Conservation (phyloP, 2,888 invertebrate species). For the Polydrusus cervinus region DNA sequence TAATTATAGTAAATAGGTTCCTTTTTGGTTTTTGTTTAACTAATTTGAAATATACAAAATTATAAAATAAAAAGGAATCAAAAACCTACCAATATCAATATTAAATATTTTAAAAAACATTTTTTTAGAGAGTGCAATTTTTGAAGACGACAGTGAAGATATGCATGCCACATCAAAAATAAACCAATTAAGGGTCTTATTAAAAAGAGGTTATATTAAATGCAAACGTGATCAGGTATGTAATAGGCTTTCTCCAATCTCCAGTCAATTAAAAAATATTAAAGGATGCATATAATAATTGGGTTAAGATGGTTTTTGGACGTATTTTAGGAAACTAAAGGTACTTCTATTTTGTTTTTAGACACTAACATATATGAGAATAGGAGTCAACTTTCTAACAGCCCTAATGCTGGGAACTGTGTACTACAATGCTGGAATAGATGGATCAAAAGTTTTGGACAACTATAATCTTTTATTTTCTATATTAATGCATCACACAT, state of each 20-base stretch:
- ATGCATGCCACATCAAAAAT: constrained; percentile 81
- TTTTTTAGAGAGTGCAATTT: constrained; percentile 35
- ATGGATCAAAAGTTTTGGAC: constrained; percentile 85
- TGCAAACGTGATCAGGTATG: constrained; percentile 82
- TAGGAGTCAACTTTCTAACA: constrained; percentile 83
- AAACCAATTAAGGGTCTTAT: constrained; percentile 82
- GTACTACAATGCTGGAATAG: constrained; percentile 83
- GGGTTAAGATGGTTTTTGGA: too few relatives aligned
- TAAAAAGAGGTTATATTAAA: constrained; percentile 83
- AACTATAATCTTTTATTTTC: constrained; percentile 93
- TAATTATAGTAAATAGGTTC: too few relatives aligned
- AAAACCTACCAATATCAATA: too few relatives aligned
- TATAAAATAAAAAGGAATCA: too few relatives aligned
- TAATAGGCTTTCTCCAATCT: neutral
- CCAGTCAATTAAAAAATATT: too few relatives aligned
- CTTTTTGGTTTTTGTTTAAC: too few relatives aligned
- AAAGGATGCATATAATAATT: too few relatives aligned
- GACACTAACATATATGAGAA: constrained; percentile 85
- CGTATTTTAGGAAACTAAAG: neutral
- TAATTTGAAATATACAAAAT: too few relatives aligned
- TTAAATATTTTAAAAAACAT: neutral
- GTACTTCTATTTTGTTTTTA: constrained; percentile 67
- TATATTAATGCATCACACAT: constrained; percentile 93
- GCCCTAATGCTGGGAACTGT: constrained; percentile 86
- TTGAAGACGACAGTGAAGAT: constrained; percentile 52